Evolutionary conservation across 2,113 vertebrate genomes (phyloP).

Genomic region (Leptodactylus fuscus): DNA sequence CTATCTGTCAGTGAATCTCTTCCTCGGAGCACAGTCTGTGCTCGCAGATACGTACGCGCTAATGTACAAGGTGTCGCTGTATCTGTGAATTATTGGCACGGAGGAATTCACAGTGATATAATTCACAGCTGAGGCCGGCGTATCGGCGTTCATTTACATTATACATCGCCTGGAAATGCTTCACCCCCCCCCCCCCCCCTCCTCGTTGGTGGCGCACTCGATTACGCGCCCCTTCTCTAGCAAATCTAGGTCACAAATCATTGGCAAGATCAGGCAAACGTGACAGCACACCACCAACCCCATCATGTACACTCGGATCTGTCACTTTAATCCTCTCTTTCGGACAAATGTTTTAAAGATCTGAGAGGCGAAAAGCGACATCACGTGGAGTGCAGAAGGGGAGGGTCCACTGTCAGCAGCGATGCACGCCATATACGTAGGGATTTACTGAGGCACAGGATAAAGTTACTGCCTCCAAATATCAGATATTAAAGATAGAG

Average conservation of each 20-base stretch:
- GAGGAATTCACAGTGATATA: background rate
- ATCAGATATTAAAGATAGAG: no score
- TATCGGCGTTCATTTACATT: background rate
- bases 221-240: background rate
- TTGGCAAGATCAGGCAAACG: background rate
- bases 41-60: background rate
- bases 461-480: no score
- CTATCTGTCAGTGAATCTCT: background rate
- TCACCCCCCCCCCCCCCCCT: background rate
- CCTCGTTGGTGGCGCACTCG: background rate
- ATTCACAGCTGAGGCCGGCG: background rate
- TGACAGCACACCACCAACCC: background rate
- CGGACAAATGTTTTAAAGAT: background rate
- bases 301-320: background rate
- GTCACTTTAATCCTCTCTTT: background rate
- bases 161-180: background rate
- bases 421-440: background rate
- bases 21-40: background rate
- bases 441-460: background rate
- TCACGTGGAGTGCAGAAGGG: background rate
- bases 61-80: conserved; percentile 27
- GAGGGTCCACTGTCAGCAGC: no score
- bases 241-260: conserved; percentile 30
- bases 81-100: conserved; percentile 2
- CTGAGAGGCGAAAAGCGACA: background rate